Evolutionary conservation across 2,888 invertebrate genomes (phyloP), one percentile per base, ranked within the genome.

Genomic region (Hydriomena furcata): DNA sequence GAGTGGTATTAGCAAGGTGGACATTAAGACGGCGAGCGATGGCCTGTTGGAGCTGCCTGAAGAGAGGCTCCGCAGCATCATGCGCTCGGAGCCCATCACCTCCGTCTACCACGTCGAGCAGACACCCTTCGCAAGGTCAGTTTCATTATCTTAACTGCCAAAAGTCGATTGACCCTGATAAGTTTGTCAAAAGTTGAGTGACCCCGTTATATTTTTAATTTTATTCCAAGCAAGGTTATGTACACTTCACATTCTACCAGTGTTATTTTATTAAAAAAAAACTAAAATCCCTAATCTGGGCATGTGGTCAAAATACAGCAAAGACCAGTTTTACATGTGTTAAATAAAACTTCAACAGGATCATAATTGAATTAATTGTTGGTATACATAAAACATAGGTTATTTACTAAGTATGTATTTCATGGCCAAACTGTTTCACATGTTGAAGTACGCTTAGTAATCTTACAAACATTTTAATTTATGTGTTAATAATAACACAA

Each of bases 91-190:
- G 77, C 93, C 94, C 68, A 95, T 95, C 84, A 93, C 94, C 68
- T 93, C 94, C 69, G 93, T 94, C 63, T 95, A 95, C 84, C 93
- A 94, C 83, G 94, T 95, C 71, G 95, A 95, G 84, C 94, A 95
- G 87, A 94, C 94, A 73, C 95, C 95, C 75, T 95, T 95, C 91
- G 95, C 95, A 92, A 95, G 95, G 95, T 95, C 91, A 91, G 91
- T 74, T 32, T 23, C 13, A 13, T 11, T 41, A 47, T 47, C 53
- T 31, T 50, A 46, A 50, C 63, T 58, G 60, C 59, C 61, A 61
- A 61, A 61, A 52, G 45, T 55, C 36, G 46, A 54, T 51, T 55
- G 55, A 53, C 55, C 56, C 49, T 61, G 55, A 56, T 60, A 58
- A 45, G 36, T 40, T 49, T 57, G 53, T 59, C 55, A 59, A 58